Evolutionary conservation across 2,113 vertebrate species (phyloP), one percentile per base, ranked within the genome.

Genomic region (Dipodomys merriami): DNA sequence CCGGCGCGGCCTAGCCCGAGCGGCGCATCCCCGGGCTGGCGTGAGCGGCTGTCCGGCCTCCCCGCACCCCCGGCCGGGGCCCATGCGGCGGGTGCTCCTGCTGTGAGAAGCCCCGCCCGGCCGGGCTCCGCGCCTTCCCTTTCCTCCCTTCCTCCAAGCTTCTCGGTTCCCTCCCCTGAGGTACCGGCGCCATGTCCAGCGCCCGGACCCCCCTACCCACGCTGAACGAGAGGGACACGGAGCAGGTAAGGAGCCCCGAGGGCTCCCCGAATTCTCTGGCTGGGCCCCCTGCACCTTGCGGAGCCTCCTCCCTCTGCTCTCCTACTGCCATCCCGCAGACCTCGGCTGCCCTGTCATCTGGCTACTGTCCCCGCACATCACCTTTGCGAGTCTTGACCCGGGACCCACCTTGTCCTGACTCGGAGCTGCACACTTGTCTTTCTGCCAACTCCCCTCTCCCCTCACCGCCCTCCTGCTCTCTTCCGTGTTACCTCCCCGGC

Each of bases 171-270:
- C 96, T 96, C 94, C 96, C 96, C 86, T 87, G 96, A 97, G 95
- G 92, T 92, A 94, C 96, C 96, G 96, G 95, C 97, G 96, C 97
- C 97, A 98, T 98, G 97, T 98, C 97, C 97, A 98, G 97, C 96
- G 97, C 96, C 68, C 97, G 98, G 96, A 98, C 97, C 96, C 98
- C 98, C 94, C 96, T 98, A 91, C 98, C 98, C 94, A 98, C 98
- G 93, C 96, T 98, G 93, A 98, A 97, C 94, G 98, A 98, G 95
- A 97, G 97, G 77, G 98, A 98, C 97, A 95, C 97, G 91, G 97
- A 98, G 84, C 98, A 98, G 97, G 98, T 98, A 97, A 96, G 95
- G 93, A 96, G 97, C 97, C 95, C 88, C 39, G 87, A 91, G 90
- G 95, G 94, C 96, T 96, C 96, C 96, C 94, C 83, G 62, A 62